Percentiles rank a stretch among this genome's conserved stretches.
Conservation (phyloP, 2,888 invertebrate genomes). For the Acrocyrtus sp. region DNA sequence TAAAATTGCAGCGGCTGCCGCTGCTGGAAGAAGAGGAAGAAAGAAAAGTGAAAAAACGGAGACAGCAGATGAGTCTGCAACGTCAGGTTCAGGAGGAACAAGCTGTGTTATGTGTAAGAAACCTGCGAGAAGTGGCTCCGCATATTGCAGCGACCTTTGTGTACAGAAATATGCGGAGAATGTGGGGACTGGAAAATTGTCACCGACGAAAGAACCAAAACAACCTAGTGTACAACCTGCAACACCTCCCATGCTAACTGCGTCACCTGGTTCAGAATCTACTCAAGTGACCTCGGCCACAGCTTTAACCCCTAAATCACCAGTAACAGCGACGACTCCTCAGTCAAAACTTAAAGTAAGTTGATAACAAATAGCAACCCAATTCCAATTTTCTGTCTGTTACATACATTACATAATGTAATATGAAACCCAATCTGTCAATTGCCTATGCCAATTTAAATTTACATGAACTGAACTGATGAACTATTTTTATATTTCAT, state of each 20-base stretch:
- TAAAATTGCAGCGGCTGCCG: slow-evolving; percentile 39
- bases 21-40: slow-evolving; percentile 13
- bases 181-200: slow-evolving; percentile 59
- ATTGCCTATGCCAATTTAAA: too few relatives aligned
- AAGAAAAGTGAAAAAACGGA: slow-evolving; percentile 9
- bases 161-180: slow-evolving; percentile 80
- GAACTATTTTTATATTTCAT: too few relatives aligned
- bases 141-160: slow-evolving; percentile 90
- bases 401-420: too few relatives aligned
- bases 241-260: neutral
- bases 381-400: too few relatives aligned
- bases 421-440: too few relatives aligned
- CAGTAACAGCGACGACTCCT: slow-evolving; percentile 1
- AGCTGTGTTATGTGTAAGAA: slow-evolving; percentile 82
- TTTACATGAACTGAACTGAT: too few relatives aligned
- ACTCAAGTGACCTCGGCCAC: neutral
- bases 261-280: neutral
- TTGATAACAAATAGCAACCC: too few relatives aligned
- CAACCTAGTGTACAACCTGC: slow-evolving; percentile 67
- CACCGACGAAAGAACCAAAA: slow-evolving; percentile 57
- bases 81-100: neutral
- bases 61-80: neutral
- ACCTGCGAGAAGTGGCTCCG: slow-evolving; percentile 79
- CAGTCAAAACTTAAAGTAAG: slow-evolving; percentile 18
- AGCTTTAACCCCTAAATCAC: slow-evolving; percentile 20